A percentile compares a stretch with the other conserved stretches of the same genome.
Conservation (phyloP, 2,888 invertebrate genomes). For the Drosophila monieri region DNA sequence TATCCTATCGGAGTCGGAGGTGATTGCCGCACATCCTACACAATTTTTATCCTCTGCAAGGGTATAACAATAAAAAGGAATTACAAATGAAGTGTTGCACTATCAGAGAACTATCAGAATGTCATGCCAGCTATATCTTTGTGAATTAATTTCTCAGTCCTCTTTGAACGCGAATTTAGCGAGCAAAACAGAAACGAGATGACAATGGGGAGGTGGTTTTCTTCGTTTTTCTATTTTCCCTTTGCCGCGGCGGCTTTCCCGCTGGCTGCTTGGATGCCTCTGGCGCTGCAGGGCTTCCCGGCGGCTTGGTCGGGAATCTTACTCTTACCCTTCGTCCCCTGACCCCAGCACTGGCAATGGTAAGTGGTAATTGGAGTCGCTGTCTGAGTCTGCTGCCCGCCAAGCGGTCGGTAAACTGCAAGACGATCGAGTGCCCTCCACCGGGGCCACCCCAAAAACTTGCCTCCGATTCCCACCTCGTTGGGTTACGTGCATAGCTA, state of each 20-base stretch:
- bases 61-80: too few relatives aligned
- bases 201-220: slow-evolving; percentile 31
- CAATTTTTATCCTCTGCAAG: too few relatives aligned
- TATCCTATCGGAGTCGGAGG: too few relatives aligned
- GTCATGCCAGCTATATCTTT: slow-evolving; percentile 1
- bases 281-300: slow-evolving; percentile 69
- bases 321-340: slow-evolving; percentile 13
- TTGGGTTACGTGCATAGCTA: slow-evolving; percentile 36
- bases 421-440: slow-evolving; percentile 46
- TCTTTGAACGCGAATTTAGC: slow-evolving; percentile 34
- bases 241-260: slow-evolving; percentile 40
- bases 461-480: slow-evolving; percentile 10
- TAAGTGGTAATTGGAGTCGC: slow-evolving; percentile 44
- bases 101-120: not conserved
- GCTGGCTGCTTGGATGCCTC: slow-evolving; percentile 53
- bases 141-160: slow-evolving; percentile 31
- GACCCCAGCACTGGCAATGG: slow-evolving; percentile 26
- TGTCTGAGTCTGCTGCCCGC: slow-evolving; percentile 46
- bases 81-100: too few relatives aligned
- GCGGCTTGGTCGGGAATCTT: slow-evolving; percentile 42
- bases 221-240: slow-evolving; percentile 25
- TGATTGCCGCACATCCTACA: too few relatives aligned
- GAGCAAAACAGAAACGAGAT: slow-evolving; percentile 58
- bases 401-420: slow-evolving; percentile 40
- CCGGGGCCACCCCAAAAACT: slow-evolving; percentile 47